Conservation (phyloP, 2,888 invertebrate species). For the Monopis laevigella region DNA sequence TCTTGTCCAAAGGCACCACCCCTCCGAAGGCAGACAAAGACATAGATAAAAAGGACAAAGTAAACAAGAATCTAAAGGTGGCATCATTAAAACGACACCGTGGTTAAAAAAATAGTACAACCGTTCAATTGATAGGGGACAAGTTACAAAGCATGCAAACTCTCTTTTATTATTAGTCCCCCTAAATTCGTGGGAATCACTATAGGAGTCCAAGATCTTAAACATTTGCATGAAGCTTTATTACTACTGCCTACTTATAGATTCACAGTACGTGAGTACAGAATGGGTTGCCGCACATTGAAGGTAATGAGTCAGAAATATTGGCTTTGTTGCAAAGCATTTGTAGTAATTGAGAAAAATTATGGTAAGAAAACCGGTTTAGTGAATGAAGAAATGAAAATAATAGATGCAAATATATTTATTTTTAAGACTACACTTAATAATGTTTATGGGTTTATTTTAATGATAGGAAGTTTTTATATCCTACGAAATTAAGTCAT, state of each 20-base stretch:
- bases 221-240: too few relatives aligned
- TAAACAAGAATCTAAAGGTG: slow-evolving; percentile 46
- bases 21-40: slow-evolving; percentile 36
- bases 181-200: slow-evolving; percentile 16
- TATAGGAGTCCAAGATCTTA: slow-evolving; percentile 5
- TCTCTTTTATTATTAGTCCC: neutral
- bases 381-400: slow-evolving; percentile 13
- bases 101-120: slow-evolving; percentile 33
- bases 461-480: slow-evolving; percentile 1
- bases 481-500: neutral
- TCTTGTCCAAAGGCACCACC: slow-evolving; percentile 53
- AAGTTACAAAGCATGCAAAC: slow-evolving; percentile 10
- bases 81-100: slow-evolving; percentile 52
- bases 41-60: slow-evolving; percentile 49
- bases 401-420: slow-evolving; percentile 7
- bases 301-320: slow-evolving; percentile 42
- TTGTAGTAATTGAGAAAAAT: slow-evolving; percentile 11
- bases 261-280: slow-evolving; percentile 4
- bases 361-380: slow-evolving; percentile 1
- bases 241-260: too few relatives aligned
- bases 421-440: neutral
- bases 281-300: slow-evolving; percentile 25
- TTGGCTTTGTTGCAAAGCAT: slow-evolving; percentile 27
- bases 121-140: slow-evolving; percentile 21
- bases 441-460: slow-evolving; percentile 4